Evolutionary conservation across 2,113 vertebrate species (phyloP).

Genomic region (Paracanthobrama guichenoti): DNA sequence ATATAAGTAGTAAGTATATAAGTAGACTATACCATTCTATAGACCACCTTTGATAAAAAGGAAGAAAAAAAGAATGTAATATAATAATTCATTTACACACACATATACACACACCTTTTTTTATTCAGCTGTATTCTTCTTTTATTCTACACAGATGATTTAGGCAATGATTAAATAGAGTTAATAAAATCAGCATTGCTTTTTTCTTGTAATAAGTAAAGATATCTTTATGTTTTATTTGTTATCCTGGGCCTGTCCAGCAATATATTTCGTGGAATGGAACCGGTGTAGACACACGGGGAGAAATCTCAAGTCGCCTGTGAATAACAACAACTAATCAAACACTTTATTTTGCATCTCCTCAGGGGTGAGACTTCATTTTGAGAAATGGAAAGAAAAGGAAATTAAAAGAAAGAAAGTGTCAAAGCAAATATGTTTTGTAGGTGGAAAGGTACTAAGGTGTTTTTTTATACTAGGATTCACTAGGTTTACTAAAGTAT

Average conservation of each 20-base stretch:
- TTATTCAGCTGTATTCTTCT: too few species aligned
- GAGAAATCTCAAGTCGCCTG: slow-evolving; percentile 24
- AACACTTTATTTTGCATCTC: slow-evolving; percentile 39
- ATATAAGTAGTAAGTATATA: too few species aligned
- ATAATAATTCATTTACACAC: too few species aligned
- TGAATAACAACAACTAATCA: slow-evolving; percentile 43
- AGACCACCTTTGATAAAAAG: too few species aligned
- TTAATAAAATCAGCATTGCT: background rate
- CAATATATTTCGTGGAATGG: background rate
- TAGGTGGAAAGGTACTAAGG: background rate
- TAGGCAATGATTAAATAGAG: background rate
- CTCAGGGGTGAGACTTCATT: slow-evolving; percentile 40
- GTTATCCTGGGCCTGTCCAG: background rate
- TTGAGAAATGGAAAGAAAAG: background rate
- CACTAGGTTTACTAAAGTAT: background rate
- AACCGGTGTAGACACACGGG: background rate
- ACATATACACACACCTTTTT: too few species aligned
- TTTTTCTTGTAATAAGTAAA: background rate
- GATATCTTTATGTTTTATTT: background rate
- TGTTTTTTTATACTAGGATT: background rate
- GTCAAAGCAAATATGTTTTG: slow-evolving; percentile 18
- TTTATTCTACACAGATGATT: background rate
- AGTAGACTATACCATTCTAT: too few species aligned
- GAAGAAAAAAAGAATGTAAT: too few species aligned
- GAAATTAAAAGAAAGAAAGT: background rate